Conservation (phyloP, 2,888 invertebrate genomes). For the Brachylomia viminalis region DNA sequence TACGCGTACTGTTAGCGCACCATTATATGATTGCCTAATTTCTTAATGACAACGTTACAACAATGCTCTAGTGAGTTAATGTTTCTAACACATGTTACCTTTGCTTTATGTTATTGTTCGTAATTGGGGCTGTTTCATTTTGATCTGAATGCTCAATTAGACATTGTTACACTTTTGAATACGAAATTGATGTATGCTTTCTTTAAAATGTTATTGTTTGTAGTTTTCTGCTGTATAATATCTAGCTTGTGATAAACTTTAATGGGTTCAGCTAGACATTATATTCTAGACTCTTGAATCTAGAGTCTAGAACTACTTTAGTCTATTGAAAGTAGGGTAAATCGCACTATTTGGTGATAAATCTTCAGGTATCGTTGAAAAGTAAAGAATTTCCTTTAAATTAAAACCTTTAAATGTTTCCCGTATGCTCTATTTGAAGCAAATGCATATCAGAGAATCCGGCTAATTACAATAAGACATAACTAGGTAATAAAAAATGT, state of each 20-base stretch:
- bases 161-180: slow-evolving; percentile 47
- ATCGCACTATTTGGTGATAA: background rate
- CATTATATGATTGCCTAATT: slow-evolving; percentile 64
- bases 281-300: background rate
- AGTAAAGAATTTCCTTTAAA: background rate
- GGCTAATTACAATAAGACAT: slow-evolving; percentile 10
- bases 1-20: slow-evolving; percentile 58
- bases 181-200: slow-evolving; percentile 27
- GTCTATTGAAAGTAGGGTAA: too few relatives aligned
- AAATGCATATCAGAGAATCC: slow-evolving; percentile 1
- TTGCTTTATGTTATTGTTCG: slow-evolving; percentile 37
- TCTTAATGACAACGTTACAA: slow-evolving; percentile 62
- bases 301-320: background rate
- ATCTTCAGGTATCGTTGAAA: background rate
- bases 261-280: slow-evolving; percentile 1
- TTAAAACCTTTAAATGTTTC: background rate
- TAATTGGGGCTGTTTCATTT: slow-evolving; percentile 45
- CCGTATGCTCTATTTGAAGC: background rate
- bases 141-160: slow-evolving; percentile 49
- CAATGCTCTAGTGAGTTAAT: slow-evolving; percentile 56
- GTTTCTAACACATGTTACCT: slow-evolving; percentile 54
- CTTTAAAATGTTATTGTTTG: slow-evolving; percentile 13
- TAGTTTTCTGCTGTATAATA: slow-evolving; percentile 5
- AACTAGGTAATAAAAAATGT: slow-evolving; percentile 4
- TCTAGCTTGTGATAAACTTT: background rate